These are phyloP conservation scores for Acanthosepion esculentum DNA, from an alignment of 2,888 invertebrate species.

Conservation along the genomic window DNA sequence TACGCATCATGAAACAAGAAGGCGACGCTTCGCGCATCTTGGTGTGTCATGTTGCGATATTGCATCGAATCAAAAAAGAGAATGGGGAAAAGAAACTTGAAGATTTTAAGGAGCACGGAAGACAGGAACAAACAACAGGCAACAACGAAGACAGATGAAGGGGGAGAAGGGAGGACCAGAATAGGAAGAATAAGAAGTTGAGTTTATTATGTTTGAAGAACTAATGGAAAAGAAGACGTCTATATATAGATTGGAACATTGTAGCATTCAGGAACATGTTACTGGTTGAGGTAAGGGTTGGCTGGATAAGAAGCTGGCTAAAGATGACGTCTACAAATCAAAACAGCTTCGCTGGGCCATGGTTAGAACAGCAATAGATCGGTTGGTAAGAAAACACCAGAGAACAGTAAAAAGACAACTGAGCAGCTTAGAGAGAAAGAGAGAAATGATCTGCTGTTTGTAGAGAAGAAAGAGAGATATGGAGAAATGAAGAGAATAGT, in stretches of 20 bases:
- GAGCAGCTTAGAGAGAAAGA: background rate
- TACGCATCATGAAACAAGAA: background rate
- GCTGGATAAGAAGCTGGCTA: background rate
- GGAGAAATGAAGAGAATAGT: no score
- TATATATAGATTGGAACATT: background rate
- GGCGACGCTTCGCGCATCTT: background rate
- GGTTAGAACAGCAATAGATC: background rate
- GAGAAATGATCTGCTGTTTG: background rate
- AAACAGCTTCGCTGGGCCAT: background rate
- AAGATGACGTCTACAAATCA: slow-evolving; percentile 18
- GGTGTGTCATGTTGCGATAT: no score
- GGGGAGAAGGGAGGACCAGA: background rate
- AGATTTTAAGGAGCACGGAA: slow-evolving; percentile 14
- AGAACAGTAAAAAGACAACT: background rate
- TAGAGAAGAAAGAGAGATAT: no score
- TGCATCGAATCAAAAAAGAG: background rate
- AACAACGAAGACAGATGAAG: background rate
- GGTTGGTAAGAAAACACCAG: background rate
- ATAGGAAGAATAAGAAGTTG: background rate
- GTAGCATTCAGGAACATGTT: background rate
- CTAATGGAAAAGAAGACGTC: background rate
- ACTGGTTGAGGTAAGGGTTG: background rate
- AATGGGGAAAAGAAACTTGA: background rate
- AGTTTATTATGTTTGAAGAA: slow-evolving; percentile 4
- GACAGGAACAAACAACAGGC: slow-evolving; percentile 6